Conservation (phyloP, 2,888 invertebrate species). For the Leptopterna dolabrata region DNA sequence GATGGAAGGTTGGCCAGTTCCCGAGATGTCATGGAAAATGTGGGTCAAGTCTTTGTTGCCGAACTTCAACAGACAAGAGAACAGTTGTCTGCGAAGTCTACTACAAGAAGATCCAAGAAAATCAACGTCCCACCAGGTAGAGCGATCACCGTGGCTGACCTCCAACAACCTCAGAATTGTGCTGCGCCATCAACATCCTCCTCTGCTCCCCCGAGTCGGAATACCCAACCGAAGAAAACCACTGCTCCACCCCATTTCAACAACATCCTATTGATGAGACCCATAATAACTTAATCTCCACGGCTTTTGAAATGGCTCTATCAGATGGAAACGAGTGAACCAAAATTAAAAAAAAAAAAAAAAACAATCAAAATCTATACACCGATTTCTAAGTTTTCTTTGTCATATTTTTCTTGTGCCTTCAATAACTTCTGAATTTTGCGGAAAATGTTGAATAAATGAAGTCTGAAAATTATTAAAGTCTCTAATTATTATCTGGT, state of each 20-base stretch:
- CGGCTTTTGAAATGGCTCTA: too few species aligned
- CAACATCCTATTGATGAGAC: too few species aligned
- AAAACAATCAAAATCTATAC: too few species aligned
- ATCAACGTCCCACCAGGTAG: neutral
- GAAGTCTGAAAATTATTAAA: too few species aligned
- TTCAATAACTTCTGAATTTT: conserved; percentile 27
- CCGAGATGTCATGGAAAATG: neutral
- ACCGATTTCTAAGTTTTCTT: too few species aligned
- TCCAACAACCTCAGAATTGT: neutral
- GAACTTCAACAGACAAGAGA: neutral
- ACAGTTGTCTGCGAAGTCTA: neutral
- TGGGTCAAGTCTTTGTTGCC: neutral
- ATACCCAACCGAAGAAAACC: neutral
- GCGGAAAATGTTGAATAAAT: neutral
- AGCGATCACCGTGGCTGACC: neutral
- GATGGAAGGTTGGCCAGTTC: neutral
- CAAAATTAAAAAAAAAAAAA: too few species aligned
- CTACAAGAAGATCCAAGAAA: neutral
- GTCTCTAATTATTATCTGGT: too few species aligned
- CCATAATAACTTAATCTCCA: too few species aligned
- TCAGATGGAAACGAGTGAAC: too few species aligned
- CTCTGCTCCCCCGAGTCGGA: neutral
- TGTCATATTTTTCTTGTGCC: too few species aligned
- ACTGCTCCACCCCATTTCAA: neutral
- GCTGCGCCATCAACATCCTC: neutral